Evolutionary conservation across 2,797 vertebrate species (phyloP).

Genomic region (Threskiornis aethiopicus): DNA sequence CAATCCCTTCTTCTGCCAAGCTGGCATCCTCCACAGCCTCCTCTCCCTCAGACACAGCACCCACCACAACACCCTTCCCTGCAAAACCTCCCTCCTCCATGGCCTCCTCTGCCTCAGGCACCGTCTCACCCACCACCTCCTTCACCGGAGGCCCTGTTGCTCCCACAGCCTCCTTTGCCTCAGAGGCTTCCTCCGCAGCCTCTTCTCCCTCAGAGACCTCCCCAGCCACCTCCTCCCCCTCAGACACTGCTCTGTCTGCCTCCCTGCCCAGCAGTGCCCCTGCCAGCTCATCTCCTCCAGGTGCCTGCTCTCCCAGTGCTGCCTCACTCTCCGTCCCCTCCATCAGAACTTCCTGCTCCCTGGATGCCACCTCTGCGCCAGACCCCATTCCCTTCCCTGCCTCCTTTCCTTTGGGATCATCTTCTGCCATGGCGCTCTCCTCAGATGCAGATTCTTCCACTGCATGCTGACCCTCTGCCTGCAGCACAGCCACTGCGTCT

Average conservation of each 20-base stretch:
- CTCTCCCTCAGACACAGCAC: neutral
- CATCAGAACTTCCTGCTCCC: neutral
- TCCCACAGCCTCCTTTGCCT: neutral
- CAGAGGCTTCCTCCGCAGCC: neutral
- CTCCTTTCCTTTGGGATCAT: neutral
- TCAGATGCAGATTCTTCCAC: neutral
- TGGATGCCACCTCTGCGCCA: neutral
- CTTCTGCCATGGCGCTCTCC: neutral
- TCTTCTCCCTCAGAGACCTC: neutral
- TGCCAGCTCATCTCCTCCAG: neutral
- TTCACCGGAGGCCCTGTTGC: rapidly evolving
- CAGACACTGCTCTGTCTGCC: rapidly evolving
- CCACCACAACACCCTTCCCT: neutral
- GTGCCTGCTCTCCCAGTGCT: neutral
- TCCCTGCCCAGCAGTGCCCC: rapidly evolving
- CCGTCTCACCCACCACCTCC: neutral
- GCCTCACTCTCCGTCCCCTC: neutral
- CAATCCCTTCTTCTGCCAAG: neutral
- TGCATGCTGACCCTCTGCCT: neutral
- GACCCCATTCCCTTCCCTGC: neutral
- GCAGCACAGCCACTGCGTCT: neutral
- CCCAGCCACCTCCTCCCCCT: neutral
- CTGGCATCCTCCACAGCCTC: neutral
- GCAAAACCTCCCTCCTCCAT: neutral
- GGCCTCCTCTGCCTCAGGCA: neutral